Conservation (phyloP, 1,140 invertebrate species). For the Cydia strobilella region DNA sequence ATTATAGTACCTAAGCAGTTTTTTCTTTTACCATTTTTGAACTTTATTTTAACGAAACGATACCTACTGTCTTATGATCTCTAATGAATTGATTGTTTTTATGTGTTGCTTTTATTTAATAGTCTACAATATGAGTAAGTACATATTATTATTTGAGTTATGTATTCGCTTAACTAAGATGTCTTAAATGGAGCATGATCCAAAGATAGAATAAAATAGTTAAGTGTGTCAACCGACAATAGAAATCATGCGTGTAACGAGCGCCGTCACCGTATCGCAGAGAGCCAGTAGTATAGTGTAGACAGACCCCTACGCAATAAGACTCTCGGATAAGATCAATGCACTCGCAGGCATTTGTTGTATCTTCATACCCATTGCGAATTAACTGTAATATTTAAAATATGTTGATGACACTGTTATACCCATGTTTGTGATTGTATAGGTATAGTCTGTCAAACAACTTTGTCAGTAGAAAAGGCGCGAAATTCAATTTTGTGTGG, state of each 20-base stretch:
- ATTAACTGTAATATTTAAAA: constrained; percentile 2
- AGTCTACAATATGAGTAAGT: too few species aligned
- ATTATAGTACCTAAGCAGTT: not conserved
- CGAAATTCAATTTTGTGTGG: too few species aligned
- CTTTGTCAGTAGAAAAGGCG: too few species aligned
- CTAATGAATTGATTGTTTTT: too few species aligned
- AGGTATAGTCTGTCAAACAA: too few species aligned
- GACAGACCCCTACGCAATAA: constrained; percentile 31
- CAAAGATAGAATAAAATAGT: constrained; percentile 1
- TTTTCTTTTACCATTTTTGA: not conserved
- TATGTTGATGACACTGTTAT: not conserved
- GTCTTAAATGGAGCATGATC: not conserved
- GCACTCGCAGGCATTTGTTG: constrained; percentile 45
- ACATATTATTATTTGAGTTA: not conserved
- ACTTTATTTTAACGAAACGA: too few species aligned
- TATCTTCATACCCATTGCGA: constrained; percentile 51
- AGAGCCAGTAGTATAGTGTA: constrained; percentile 26
- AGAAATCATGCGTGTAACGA: constrained; percentile 6
- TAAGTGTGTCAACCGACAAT: constrained; percentile 28
- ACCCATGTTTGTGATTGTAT: too few species aligned
- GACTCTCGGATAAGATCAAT: constrained; percentile 39
- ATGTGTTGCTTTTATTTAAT: too few species aligned
- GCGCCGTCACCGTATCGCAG: not conserved
- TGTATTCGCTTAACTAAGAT: not conserved
- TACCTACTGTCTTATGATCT: too few species aligned